Evolutionary conservation across 64 coral and sea anemone genomes (phyloP), one percentile per base, ranked within the genome.

Genomic region (Stylophora pistillata): DNA sequence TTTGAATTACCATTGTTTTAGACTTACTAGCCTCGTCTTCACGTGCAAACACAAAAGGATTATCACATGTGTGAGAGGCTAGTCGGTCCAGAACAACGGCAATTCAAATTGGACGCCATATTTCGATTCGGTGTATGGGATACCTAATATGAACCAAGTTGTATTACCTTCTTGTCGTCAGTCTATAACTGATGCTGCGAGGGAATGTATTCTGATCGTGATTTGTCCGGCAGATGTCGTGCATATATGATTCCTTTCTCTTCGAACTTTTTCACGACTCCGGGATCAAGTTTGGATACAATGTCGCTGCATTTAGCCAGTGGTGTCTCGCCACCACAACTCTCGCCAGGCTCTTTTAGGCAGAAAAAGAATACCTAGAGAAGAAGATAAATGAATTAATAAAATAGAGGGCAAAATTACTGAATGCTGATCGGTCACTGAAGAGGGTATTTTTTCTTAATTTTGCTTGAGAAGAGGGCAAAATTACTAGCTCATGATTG

Each of bases 241-340:
- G 62, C 77, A 66, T 89, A 89, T 21, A 75, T 75, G 26, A 89
- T 37, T 56, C 79, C 60, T 53, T 89, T 89, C 55, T 71, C 87
- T 65, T 89, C 87, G 52, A 89, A 68, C 61, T 89, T 89, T 27
- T 57, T 47, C 29, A 89, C 21, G 23, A 89, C 74, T 79, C 56
- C 58, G 10, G 58, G 41, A 79, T 89, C 75, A 12, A 89, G 87
- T 80, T 89, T 89, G 29, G 76, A 63, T 17, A 78, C n/a, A 66
- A 89, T 57, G 20, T 78, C 74, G 4, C 55, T 70, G 76, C 79
- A 79, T 89, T 77, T 89, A 18, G 66, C 64, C 20, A 89, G 52
- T 5, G 87, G 64, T 28, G 87, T 89, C 55, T 78, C 57, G 11
- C 87, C 87, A 18, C 87, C 87, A 33, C 87, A 89, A 15, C 76